Evolutionary conservation across 2,888 invertebrate genomes (phyloP).

Genomic region (Chloroclystis v-ata): DNA sequence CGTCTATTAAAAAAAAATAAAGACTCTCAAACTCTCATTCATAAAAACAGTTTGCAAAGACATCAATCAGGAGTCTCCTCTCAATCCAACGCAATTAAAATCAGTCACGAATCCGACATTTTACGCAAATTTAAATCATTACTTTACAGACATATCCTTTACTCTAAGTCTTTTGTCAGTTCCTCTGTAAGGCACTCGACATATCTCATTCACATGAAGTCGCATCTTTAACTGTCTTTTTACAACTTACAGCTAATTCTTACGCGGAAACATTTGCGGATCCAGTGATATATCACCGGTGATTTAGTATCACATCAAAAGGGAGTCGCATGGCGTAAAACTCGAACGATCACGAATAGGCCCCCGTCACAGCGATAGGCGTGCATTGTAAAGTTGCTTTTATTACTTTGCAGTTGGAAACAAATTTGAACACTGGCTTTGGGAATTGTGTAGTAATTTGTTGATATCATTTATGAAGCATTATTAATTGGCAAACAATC

Average conservation of each 20-base stretch:
- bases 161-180: neutral
- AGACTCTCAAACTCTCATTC: neutral
- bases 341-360: constrained; percentile 44
- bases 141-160: neutral
- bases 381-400: neutral
- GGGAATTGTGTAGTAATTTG: too few relatives aligned
- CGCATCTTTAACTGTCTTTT: constrained; percentile 10
- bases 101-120: neutral
- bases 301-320: constrained; percentile 63
- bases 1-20: too few relatives aligned
- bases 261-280: constrained; percentile 43
- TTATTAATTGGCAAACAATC: too few relatives aligned
- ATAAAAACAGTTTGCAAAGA: neutral
- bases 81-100: neutral
- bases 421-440: neutral
- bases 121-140: constrained; percentile 3
- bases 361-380: neutral
- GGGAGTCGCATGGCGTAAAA: constrained; percentile 41
- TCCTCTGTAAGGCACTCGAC: neutral
- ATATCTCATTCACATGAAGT: constrained; percentile 4
- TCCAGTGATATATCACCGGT: constrained; percentile 49
- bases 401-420: neutral
- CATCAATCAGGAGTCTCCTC: neutral
- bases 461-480: too few relatives aligned
- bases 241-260: constrained; percentile 20